Base-by-base conservation (phyloP, 2,888 invertebrate species). In the Caenorhabditis virilis region DNA sequence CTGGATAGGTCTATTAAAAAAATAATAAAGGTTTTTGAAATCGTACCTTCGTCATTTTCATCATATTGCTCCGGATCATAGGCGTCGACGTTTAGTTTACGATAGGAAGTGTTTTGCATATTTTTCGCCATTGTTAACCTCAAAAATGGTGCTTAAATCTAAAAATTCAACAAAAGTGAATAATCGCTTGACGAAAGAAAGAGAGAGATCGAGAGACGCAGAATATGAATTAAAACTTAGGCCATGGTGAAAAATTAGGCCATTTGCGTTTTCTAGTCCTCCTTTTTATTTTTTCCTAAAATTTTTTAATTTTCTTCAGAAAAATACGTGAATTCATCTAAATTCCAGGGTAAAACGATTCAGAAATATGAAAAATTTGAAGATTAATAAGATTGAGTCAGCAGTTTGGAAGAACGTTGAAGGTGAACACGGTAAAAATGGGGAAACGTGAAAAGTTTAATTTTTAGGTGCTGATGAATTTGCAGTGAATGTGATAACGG, bases 41-140 rank as follows among this genome's bases (percentile, higher is more conserved):
- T 22, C 63, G 43, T 59, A 64, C 77, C 65, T 18, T 78, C 78
- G 9, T 78, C 78, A 25, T 69, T 71, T 22, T 78, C 78, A 18
- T 76, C 66, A 54, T 76, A 78, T 45, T 74, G 66, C 49, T 80
- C 77, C 23, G 75, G 72, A 42, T 78, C 75, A 38, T 72, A 74
- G 5, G 74, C 78, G 57, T 82, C 82, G 13, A 82, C 80, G 51
- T 82, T 76, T 16, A 82, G 46, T 42, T 76, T 72, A 23, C 82
- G 68, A 58, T 81, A 82, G 7, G 72, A 59, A 13, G 77, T 78
- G 45, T 69, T 74, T 47, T 71, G 56, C 69, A 76, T 72, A 57
- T 79, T 78, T 59, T 77, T 79, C 30, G 80, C 69, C 80, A 80
- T 80, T 46, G 22, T 42, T 15, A 42, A 13, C n/a, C n/a, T n/a